phyloP scores from a whole-genome alignment of 2,113 vertebrate genomes.

The Chauna torquata region DNA sequence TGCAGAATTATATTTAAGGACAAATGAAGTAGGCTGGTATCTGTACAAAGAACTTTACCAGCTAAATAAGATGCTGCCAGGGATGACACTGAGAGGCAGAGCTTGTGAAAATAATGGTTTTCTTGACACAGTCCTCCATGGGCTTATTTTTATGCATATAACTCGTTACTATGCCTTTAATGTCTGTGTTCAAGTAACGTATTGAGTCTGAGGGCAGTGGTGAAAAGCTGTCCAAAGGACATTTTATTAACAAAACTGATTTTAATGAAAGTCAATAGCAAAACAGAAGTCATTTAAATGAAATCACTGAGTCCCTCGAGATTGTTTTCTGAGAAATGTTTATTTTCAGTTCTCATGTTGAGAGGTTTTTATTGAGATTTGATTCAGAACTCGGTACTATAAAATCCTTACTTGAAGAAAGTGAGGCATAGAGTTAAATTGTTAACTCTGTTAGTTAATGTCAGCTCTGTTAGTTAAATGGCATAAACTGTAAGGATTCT shows the following conservation, averaged over 20 bases:
- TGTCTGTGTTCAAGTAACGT: not conserved
- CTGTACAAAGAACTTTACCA: not conserved
- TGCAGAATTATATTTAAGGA: not conserved
- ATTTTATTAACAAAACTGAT: not conserved
- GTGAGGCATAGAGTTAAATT: not conserved
- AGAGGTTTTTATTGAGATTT: not conserved
- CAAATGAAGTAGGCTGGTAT: not conserved
- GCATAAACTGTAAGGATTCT: not conserved
- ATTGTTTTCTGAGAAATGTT: not conserved
- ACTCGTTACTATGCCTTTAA: not conserved
- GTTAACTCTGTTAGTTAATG: not conserved
- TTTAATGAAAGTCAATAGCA: not conserved
- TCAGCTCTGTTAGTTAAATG: not conserved
- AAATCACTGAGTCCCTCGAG: not conserved
- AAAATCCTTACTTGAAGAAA: not conserved
- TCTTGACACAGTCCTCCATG: not conserved
- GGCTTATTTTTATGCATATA: not conserved
- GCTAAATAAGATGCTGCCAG: not conserved
- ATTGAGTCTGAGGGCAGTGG: not conserved
- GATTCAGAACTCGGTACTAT: not conserved
- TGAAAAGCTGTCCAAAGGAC: not conserved
- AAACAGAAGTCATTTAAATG: not conserved
- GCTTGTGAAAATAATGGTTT: not conserved
- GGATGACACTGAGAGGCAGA: not conserved
- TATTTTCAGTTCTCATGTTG: not conserved